Conservation (phyloP, 2,113 vertebrate genomes). For the Gnathonemus echidnorhynchus region DNA sequence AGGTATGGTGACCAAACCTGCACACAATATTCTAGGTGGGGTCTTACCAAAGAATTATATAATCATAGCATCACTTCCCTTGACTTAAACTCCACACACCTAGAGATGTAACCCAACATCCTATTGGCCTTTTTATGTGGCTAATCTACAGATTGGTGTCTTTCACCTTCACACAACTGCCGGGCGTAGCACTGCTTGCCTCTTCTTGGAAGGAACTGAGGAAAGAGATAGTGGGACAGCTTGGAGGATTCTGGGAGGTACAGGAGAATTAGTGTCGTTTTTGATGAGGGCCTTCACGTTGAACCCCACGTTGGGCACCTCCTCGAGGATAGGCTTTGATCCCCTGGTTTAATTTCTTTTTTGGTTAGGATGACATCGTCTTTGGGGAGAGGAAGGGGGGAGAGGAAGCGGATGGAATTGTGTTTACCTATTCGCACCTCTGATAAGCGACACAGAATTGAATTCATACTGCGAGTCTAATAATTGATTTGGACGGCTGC, state of each 20-base stretch:
- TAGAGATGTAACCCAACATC: no score
- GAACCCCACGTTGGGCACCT: background rate
- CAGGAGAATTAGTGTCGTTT: background rate
- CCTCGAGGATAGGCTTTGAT: background rate
- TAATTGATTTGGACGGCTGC: conserved; percentile 61
- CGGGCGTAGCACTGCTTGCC: background rate
- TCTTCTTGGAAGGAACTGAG: background rate
- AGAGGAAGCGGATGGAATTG: conserved; percentile 30
- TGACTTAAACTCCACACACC: no score
- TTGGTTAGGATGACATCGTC: conserved; percentile 26
- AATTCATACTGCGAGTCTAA: conserved; percentile 44
- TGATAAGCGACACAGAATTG: conserved; percentile 41
- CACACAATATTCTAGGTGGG: no score
- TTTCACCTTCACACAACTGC: background rate
- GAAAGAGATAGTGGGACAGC: background rate
- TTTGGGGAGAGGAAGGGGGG: conserved; percentile 29
- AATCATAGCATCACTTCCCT: no score
- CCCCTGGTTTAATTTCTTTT: background rate
- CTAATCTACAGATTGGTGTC: background rate
- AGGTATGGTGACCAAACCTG: no score
- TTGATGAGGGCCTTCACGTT: background rate
- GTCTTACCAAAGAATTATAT: no score
- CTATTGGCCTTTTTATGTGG: background rate
- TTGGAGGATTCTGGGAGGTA: background rate
- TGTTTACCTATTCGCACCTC: conserved; percentile 60